Percentiles rank a stretch among this genome's conserved stretches.
Evolutionary conservation across 2,113 vertebrate genomes (phyloP).

Genomic region (Psammodynastes pulverulentus): DNA sequence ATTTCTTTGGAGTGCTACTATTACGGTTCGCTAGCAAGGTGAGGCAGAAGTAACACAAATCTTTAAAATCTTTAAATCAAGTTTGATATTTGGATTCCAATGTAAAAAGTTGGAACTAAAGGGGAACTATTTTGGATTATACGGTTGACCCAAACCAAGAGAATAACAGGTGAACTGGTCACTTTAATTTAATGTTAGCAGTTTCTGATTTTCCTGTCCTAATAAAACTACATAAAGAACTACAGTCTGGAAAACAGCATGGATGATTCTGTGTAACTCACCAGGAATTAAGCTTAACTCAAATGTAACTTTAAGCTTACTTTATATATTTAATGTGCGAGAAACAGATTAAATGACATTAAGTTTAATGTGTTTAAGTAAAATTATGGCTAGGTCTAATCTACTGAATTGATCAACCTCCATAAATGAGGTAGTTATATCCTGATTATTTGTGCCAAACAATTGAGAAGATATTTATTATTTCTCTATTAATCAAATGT

Average conservation of each 20-base stretch:
- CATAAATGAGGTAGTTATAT: background rate
- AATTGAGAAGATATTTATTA: background rate
- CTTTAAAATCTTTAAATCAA: constrained; percentile 51
- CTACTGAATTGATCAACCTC: background rate
- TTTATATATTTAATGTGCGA: background rate
- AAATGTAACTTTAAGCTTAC: background rate
- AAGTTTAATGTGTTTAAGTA: background rate
- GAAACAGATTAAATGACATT: background rate
- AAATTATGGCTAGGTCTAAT: background rate
- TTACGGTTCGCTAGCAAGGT: constrained; percentile 63
- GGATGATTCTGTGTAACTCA: background rate
- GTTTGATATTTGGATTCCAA: constrained; percentile 52
- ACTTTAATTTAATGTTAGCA: background rate
- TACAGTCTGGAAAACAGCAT: background rate
- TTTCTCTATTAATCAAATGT: background rate
- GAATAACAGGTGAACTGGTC: background rate
- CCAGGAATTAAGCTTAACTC: background rate
- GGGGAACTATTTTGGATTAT: background rate
- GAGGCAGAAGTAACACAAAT: constrained; percentile 58
- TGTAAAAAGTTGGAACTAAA: background rate
- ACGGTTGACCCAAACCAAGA: background rate
- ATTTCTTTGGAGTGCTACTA: constrained; percentile 63
- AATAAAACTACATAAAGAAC: background rate
- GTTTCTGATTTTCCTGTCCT: background rate
- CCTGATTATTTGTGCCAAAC: background rate